A percentile compares a stretch with the other conserved stretches of the same genome.
Conservation (phyloP, 2,888 invertebrate genomes). For the Miltochrista miniata region DNA sequence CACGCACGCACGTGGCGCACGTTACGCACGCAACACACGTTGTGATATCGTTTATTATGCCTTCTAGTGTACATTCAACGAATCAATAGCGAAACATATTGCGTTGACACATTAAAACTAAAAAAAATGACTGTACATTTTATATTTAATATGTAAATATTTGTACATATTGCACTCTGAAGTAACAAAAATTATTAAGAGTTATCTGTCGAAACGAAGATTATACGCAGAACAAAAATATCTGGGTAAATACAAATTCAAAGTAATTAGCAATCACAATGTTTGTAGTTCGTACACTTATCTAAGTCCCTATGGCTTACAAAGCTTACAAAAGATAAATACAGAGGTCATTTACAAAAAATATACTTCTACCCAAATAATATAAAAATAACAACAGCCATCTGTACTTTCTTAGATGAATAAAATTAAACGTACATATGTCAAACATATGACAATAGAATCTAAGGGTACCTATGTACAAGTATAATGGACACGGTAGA, state of each 20-base stretch:
- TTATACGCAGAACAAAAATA: slow-evolving; percentile 71
- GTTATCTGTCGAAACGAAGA: slow-evolving; percentile 76
- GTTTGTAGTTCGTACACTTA: slow-evolving; percentile 79
- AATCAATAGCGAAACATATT: slow-evolving; percentile 73
- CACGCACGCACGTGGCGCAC: too few species aligned
- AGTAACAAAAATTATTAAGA: slow-evolving; percentile 79
- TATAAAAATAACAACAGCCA: slow-evolving; percentile 84
- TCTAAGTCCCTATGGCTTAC: slow-evolving; percentile 81
- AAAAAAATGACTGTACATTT: slow-evolving; percentile 81
- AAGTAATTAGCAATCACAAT: slow-evolving; percentile 78
- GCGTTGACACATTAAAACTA: slow-evolving; percentile 82
- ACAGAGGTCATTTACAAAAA: slow-evolving; percentile 83
- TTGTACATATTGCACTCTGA: slow-evolving; percentile 90
- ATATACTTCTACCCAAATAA: slow-evolving; percentile 83
- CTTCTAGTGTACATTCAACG: slow-evolving; percentile 76
- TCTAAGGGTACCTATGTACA: slow-evolving; percentile 81
- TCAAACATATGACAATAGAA: slow-evolving; percentile 82
- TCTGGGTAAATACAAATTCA: slow-evolving; percentile 73
- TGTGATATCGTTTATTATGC: slow-evolving; percentile 80
- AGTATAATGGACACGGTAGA: slow-evolving; percentile 64
- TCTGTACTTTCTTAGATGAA: slow-evolving; percentile 84
- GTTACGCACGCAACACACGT: slow-evolving; percentile 47
- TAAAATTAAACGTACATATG: slow-evolving; percentile 82
- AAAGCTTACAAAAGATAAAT: slow-evolving; percentile 82
- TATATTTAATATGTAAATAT: slow-evolving; percentile 85